A percentile compares a stretch with the other conserved stretches of the same genome.
These are phyloP conservation scores for Dermatophagoides farinae DNA, from an alignment of 1,140 invertebrate species.

Conservation along the genomic window DNA sequence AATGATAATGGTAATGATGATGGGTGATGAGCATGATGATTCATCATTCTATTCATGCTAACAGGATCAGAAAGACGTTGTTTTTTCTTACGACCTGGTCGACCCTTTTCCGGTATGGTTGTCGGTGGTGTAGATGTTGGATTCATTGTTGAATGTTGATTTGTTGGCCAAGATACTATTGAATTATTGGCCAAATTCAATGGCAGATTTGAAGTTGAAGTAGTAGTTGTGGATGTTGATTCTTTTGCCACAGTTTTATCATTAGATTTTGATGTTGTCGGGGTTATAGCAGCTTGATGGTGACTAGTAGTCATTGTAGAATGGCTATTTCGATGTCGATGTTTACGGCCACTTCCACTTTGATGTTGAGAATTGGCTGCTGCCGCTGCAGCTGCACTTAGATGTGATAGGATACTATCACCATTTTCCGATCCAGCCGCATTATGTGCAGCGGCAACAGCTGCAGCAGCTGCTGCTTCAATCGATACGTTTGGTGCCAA, in stretches of 20 bases:
- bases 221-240: neutral
- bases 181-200: neutral
- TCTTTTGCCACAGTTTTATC: neutral
- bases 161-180: too few species aligned
- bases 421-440: too few species aligned
- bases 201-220: neutral
- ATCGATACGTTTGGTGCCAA: neutral
- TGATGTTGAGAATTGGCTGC: neutral
- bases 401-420: too few species aligned
- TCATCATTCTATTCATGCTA: too few species aligned
- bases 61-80: neutral
- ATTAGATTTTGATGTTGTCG: neutral
- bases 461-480: slow-evolving; percentile 1
- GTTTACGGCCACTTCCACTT: neutral
- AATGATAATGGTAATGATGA: too few species aligned
- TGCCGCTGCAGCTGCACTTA: neutral
- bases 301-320: too few species aligned
- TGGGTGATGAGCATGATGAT: too few species aligned
- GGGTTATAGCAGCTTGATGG: neutral
- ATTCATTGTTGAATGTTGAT: neutral
- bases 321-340: neutral
- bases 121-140: neutral
- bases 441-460: neutral
- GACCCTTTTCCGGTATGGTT: neutral
- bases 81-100: slow-evolving; percentile 3